Percentiles rank a stretch among this genome's conserved stretches.
These are phyloP conservation scores for Yponomeuta plumbellus DNA, from an alignment of 2,888 invertebrate species.

Conservation along the genomic window DNA sequence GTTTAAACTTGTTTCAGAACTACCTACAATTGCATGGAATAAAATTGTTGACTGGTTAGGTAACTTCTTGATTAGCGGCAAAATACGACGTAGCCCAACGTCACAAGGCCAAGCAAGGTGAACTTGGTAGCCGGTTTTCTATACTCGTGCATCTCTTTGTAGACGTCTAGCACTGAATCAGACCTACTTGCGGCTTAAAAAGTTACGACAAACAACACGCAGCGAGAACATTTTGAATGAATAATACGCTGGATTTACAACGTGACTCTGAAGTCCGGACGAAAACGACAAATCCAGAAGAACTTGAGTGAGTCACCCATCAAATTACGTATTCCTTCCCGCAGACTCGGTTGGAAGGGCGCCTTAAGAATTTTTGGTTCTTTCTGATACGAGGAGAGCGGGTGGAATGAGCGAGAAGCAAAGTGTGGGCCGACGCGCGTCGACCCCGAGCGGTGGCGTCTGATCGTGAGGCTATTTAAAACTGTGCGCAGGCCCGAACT, in stretches of 20 bases:
- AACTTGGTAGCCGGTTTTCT: not conserved
- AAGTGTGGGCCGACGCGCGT: constrained; percentile 58
- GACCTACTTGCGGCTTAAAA: not conserved
- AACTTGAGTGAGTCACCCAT: constrained; percentile 59
- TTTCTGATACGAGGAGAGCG: constrained; percentile 24
- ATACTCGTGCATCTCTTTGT: not conserved
- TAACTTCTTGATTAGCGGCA: constrained; percentile 22
- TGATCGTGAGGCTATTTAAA: constrained; percentile 75
- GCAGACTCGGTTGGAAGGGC: constrained; percentile 26
- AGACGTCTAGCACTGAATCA: constrained; percentile 3
- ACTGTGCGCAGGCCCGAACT: constrained; percentile 75
- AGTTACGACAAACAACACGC: constrained; percentile 5
- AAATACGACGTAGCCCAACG: constrained; percentile 15
- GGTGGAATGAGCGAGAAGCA: constrained; percentile 73
- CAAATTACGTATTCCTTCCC: constrained; percentile 47
- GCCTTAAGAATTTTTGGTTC: constrained; percentile 33
- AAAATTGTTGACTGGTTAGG: constrained; percentile 27
- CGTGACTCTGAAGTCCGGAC: constrained; percentile 9
- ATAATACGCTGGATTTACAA: constrained; percentile 23
- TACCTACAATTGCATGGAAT: constrained; percentile 15
- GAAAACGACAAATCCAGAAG: constrained; percentile 49
- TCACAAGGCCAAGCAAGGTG: constrained; percentile 20
- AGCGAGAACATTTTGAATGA: constrained; percentile 26
- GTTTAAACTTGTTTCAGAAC: constrained; percentile 23
- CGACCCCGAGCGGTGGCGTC: constrained; percentile 61